Percentiles rank a stretch among this genome's conserved stretches.
These are phyloP conservation scores for Decapterus maruadsi DNA, from an alignment of 2,797 vertebrate species.

Conservation along the genomic window DNA sequence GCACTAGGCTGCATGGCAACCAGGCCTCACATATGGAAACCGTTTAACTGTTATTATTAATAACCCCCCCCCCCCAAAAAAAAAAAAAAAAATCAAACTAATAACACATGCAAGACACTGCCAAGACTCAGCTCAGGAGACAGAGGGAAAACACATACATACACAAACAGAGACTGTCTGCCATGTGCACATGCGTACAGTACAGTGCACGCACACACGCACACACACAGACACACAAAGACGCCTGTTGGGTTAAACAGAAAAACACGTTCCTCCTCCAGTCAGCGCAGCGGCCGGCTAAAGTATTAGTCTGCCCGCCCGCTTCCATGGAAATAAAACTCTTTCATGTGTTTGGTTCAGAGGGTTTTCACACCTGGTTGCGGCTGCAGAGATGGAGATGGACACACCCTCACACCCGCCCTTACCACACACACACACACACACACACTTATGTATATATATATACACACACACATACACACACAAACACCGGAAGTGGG, in stretches of 20 bases:
- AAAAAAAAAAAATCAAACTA: constrained; percentile 74
- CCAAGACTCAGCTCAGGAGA: constrained; percentile 79
- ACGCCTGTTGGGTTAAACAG: constrained; percentile 78
- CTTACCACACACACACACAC: constrained; percentile 71
- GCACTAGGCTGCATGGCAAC: constrained; percentile 79
- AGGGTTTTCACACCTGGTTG: constrained; percentile 85
- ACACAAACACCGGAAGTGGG: constrained; percentile 67
- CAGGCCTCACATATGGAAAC: constrained; percentile 87
- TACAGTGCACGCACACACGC: constrained; percentile 17
- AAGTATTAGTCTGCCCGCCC: constrained; percentile 70
- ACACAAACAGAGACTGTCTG: constrained; percentile 78
- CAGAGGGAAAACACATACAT: constrained; percentile 80
- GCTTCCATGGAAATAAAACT: constrained; percentile 72
- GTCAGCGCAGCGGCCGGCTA: constrained; percentile 69
- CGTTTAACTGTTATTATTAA: constrained; percentile 89
- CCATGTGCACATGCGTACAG: constrained; percentile 60
- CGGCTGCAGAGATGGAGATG: constrained; percentile 64
- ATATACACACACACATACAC: constrained; percentile 36
- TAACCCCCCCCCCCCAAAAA: constrained; percentile 74
- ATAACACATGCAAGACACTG: constrained; percentile 81
- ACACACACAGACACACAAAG: constrained; percentile 49
- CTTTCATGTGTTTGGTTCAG: constrained; percentile 81
- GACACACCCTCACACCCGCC: constrained; percentile 74
- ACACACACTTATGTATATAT: constrained; percentile 49
- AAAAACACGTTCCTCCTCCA: constrained; percentile 57